Percentiles rank a stretch among this genome's conserved stretches.
These are phyloP conservation scores for Tetramorium simillimum DNA, from an alignment of 1,140 invertebrate species.

Conservation along the genomic window DNA sequence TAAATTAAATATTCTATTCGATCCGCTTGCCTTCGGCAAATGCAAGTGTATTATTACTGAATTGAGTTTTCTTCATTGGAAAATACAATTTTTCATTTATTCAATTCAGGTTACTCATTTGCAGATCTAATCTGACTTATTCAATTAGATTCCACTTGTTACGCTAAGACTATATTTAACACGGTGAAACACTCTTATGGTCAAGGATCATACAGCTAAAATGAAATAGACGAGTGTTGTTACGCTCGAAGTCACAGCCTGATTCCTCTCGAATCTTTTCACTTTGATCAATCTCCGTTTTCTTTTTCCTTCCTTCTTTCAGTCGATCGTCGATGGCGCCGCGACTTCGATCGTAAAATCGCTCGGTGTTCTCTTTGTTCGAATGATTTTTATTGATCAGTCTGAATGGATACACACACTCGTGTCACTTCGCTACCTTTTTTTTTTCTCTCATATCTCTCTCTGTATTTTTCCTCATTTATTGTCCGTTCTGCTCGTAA, in stretches of 20 bases:
- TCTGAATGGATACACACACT: constrained; percentile 62
- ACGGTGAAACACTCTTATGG: background rate
- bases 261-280: constrained; percentile 14
- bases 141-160: background rate
- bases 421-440: constrained; percentile 58
- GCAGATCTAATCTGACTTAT: background rate
- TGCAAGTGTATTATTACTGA: background rate
- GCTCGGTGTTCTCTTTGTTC: constrained; percentile 1
- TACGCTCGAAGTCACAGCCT: constrained; percentile 44
- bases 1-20: background rate
- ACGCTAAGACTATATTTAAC: background rate
- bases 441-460: constrained; percentile 14
- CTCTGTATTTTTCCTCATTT: constrained; percentile 65
- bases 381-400: constrained; percentile 51
- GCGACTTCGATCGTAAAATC: constrained; percentile 47
- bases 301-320: background rate
- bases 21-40: background rate
- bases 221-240: constrained; percentile 28
- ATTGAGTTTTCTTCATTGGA: background rate
- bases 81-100: background rate
- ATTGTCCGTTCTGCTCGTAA: constrained; percentile 66
- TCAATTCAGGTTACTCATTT: background rate
- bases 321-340: background rate
- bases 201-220: constrained; percentile 16
- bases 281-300: background rate